A percentile compares a stretch with the other conserved stretches of the same genome.
Conservation (phyloP, 2,888 invertebrate species). For the Erebia epiphron region DNA sequence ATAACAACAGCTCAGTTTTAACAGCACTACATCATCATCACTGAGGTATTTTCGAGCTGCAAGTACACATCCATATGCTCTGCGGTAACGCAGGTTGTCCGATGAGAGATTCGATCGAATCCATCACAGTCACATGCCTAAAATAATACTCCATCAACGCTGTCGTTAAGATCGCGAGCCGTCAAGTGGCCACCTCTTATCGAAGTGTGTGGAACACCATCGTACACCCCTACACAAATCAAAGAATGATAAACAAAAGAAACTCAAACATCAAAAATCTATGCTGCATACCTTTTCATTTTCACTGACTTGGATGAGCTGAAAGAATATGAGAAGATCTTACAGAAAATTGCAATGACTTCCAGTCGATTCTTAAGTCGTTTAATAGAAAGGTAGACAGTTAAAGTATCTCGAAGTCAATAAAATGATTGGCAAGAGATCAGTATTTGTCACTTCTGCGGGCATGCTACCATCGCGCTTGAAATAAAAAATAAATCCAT, state of each 20-base stretch:
- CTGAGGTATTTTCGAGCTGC: conserved; percentile 13
- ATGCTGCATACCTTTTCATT: too few relatives aligned
- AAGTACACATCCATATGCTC: conserved; percentile 5
- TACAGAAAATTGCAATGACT: too few relatives aligned
- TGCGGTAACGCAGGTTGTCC: conserved; percentile 69
- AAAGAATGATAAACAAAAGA: neutral
- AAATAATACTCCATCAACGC: conserved; percentile 69
- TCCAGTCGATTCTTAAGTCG: too few relatives aligned
- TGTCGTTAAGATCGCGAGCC: conserved; percentile 50
- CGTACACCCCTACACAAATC: neutral
- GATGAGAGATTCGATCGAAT: conserved; percentile 72
- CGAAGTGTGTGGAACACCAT: conserved; percentile 31
- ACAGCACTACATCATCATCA: conserved; percentile 17
- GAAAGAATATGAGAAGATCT: too few relatives aligned
- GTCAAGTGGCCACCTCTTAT: conserved; percentile 58
- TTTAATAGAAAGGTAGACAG: too few relatives aligned
- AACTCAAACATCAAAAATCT: neutral
- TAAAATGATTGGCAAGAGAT: too few relatives aligned
- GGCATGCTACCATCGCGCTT: too few relatives aligned
- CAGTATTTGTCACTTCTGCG: too few relatives aligned
- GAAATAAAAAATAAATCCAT: too few relatives aligned
- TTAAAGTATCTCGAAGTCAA: too few relatives aligned
- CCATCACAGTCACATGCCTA: conserved; percentile 78
- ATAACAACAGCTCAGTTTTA: conserved; percentile 18
- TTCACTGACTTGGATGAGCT: too few relatives aligned